Evolutionary conservation across 1,140 invertebrate species (phyloP), one percentile per base, ranked within the genome.

Genomic region (Asobara japonica): DNA sequence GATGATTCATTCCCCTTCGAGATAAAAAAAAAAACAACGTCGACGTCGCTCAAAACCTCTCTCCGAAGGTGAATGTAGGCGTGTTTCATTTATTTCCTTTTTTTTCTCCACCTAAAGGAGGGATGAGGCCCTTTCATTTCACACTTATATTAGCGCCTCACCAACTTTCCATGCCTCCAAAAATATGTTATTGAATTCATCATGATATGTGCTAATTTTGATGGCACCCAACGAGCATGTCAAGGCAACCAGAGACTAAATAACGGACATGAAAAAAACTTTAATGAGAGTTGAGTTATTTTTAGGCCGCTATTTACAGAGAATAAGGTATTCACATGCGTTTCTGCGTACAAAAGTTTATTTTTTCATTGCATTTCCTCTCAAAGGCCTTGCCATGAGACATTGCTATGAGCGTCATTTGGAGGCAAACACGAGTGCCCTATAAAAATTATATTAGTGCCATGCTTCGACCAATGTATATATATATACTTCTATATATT

Each of bases 1-100:
- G 72, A 62, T 82, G 81, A 83, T 83, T 83, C 82, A 82, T 80
- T 74, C 75, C 61, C 51, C 56, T 62, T 41, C 45, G 61, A 73
- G 51, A 71, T 71, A 71, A 65, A 71, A 71, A 71, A 48, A 62
- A 56, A 56, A 56, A 18, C 20, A 56, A 1, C 51, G 25, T 13
- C 62, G 36, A 71, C 69, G 69, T 71, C 41, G 61, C 69, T 71
- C 62, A 64, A 71, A 62, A 62, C 29, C 27, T 31, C 25, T 62
- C 60, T 31, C 6, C 60, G 29, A 62, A 62, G 60, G 60, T 62
- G 60, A 62, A 62, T 16, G 60, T 62, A 30, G 60, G 60, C 60
- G 60, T 30, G 29, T 31, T 29, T 30, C 27, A 30, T 31, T 62
- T 62, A 13, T 18, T 56, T 25, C 25, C 13, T 56, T 56, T 27